Conservation (phyloP, 2,888 invertebrate species). For the Tetheella fluctuosa region DNA sequence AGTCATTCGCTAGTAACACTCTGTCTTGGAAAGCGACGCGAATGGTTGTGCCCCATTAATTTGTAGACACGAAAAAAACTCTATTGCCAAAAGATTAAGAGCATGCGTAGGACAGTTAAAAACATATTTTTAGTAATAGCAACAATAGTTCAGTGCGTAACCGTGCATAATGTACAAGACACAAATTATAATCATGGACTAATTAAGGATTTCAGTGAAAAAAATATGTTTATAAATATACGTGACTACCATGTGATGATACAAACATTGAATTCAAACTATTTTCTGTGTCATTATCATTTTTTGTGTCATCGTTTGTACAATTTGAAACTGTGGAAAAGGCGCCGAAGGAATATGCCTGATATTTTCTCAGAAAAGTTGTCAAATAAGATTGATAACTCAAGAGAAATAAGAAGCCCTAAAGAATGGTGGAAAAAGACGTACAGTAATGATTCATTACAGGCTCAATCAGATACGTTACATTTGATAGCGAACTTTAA, state of each 20-base stretch:
- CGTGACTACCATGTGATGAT: slow-evolving; percentile 33
- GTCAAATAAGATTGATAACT: slow-evolving; percentile 33
- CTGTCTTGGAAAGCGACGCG: slow-evolving; percentile 59
- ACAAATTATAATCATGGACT: slow-evolving; percentile 33
- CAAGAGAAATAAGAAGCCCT: slow-evolving; percentile 23
- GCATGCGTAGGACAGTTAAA: slow-evolving; percentile 56
- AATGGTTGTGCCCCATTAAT: slow-evolving; percentile 59
- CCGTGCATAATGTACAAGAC: slow-evolving; percentile 41
- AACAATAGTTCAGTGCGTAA: slow-evolving; percentile 54
- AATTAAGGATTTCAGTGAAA: slow-evolving; percentile 39
- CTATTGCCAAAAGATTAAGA: slow-evolving; percentile 20
- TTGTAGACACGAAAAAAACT: slow-evolving; percentile 36
- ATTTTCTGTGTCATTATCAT: slow-evolving; percentile 57
- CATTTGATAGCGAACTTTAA: slow-evolving; percentile 60
- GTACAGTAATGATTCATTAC: slow-evolving; percentile 19
- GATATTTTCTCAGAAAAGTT: slow-evolving; percentile 19
- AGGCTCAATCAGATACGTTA: slow-evolving; percentile 24
- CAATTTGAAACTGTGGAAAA: slow-evolving; percentile 71
- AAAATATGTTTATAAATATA: slow-evolving; percentile 39
- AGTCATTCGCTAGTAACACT: slow-evolving; percentile 51
- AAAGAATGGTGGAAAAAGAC: slow-evolving; percentile 17
- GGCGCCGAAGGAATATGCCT: slow-evolving; percentile 58
- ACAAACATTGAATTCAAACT: slow-evolving; percentile 38
- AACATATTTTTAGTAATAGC: slow-evolving; percentile 53
- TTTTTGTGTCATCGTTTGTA: slow-evolving; percentile 59